Conservation (phyloP, 2,888 invertebrate species). For the Sthenelais limicola region DNA sequence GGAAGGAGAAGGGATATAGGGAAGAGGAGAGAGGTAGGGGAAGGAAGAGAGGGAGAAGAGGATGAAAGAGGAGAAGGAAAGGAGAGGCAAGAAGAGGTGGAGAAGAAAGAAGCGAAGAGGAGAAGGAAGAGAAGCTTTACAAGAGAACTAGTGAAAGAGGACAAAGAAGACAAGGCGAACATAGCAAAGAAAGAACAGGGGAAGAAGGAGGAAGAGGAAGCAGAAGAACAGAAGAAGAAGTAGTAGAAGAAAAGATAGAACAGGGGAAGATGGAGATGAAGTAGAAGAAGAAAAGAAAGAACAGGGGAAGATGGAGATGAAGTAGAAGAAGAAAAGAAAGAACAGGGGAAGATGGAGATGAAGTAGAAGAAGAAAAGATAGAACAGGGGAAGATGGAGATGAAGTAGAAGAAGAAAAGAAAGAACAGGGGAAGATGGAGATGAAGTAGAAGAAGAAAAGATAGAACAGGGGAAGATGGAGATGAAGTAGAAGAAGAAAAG, state of each 20-base stretch:
- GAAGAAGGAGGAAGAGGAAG: not conserved
- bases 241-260: not conserved
- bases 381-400: not conserved
- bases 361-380: not conserved
- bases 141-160: not conserved
- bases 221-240: not conserved
- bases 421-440: not conserved
- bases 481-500: not conserved
- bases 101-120: slow-evolving; percentile 2
- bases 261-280: not conserved
- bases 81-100: not conserved
- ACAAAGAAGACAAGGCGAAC: not conserved
- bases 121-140: not conserved
- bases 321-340: not conserved
- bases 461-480: not conserved
- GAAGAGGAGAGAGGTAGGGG: not conserved
- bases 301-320: not conserved
- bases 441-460: not conserved
- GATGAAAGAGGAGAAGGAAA: not conserved
- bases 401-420: not conserved
- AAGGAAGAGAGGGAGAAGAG: not conserved
- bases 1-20: not conserved
- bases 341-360: not conserved
- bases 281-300: not conserved
- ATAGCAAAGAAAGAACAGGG: not conserved